Evolutionary conservation across 2,888 invertebrate genomes (phyloP), one percentile per base, ranked within the genome.

Genomic region (Yponomeuta cagnagella): DNA sequence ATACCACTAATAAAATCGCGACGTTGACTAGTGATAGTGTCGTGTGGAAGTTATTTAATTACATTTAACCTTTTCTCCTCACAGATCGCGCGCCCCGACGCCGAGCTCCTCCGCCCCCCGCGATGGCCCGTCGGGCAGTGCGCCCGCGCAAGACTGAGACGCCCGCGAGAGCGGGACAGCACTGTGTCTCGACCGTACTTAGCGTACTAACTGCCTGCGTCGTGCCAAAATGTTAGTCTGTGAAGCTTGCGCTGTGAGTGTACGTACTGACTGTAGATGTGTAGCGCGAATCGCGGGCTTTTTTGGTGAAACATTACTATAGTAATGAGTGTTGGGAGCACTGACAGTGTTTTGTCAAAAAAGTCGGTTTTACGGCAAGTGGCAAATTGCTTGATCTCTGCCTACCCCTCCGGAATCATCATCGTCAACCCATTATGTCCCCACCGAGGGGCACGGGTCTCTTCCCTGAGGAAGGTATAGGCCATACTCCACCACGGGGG

Each of bases 51-150:
- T 48, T 30, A 65, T 30, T 70, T 63, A 37, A 15, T 15, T 33
- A 58, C 15, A 52, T 69, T 69, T 15, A 9, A 52, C 10, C n/a
- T 9, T 30, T 6, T 6, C 48, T 52, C 31, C 70, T 72, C 73
- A 5, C 79, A 88, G 89, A 72, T 84, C 88, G n/a, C 86, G 85
- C 73, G 73, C 80, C 1, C 81, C 83, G 1, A 80, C 88, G 0
- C 82, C 86, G 0, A 78, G 77, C 52, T 77, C 76, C 58, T 76
- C 79, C 2, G 43, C 48, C 75, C 79, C 2, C 80, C 2, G 81
- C 83, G 2, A 80, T 87, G 0, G 81, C 86, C 0, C 74, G 80
- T 0, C 78, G 76, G 4, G 76, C 79, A 1, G 79, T 73, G 70
- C 76, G 12, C 73, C 74, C 74, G 74, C 77, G 15, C 80, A 77